Base-by-base conservation (phyloP, 1,140 invertebrate species). In the Polyergus mexicanus region DNA sequence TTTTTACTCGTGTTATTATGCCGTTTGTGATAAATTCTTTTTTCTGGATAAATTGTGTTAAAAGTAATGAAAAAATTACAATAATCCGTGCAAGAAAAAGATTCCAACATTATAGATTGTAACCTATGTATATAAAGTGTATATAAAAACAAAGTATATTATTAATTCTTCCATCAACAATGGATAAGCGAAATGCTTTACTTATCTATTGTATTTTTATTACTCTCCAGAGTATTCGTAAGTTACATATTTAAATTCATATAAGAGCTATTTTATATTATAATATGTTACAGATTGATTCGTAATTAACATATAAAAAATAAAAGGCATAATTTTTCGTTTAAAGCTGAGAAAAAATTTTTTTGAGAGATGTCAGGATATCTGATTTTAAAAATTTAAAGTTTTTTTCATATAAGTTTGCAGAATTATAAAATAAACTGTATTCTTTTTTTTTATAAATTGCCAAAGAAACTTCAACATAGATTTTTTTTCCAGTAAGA, bases 161-260 rank as follows among this genome's bases (percentile, higher is more conserved):
- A 22, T 25, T 41, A 56, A 41, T 72, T 32, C 16, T 25, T 58
- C 1, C 60, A 22, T n/a, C 16, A 25, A 71, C 35, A 32, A 91
- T 91, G 90, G 47, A 86, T 28, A 69, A 66, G 32, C 80, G 8
- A 76, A 60, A 76, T 71, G 25, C 16, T 54, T 41, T 88, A 66
- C 11, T 89, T 60, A 66, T 86, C 65, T 88, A 65, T n/a, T 89
- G 51, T n/a, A 56, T 84, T 22, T 69, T 84, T 58, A 32, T 83
- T 62, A 32, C 8, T 72, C 63, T 71, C 19, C 71, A 85, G 56
- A 65, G 25, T 60, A 60, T 69, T 62, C 60, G 90, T 91, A 80
- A 89, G 90, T 91, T 60, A 62, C 7, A 44, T 63, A 1, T 84
- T 16, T 38, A 13, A 44, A 60, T 65, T 51, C 63, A 44, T 69